Conservation (phyloP, 2,113 vertebrate species). For the Menidia beryllina region DNA sequence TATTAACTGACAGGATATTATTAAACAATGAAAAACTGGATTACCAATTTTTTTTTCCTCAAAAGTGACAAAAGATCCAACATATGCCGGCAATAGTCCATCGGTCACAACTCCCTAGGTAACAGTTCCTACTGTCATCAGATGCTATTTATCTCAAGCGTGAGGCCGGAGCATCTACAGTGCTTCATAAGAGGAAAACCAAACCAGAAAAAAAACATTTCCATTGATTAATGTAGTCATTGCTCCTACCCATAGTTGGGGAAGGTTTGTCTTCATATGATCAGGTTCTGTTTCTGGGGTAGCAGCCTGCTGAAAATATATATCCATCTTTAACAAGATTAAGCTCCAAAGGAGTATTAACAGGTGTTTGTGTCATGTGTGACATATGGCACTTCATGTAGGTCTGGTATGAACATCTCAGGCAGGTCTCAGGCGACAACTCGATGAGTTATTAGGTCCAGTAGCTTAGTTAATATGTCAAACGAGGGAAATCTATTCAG, state of each 20-base stretch:
- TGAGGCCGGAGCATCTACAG: not conserved
- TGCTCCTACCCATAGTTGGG: not conserved
- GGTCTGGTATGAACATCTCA: no score
- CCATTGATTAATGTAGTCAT: conserved; percentile 2
- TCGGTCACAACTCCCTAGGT: not conserved
- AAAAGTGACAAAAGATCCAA: not conserved
- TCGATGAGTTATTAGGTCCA: not conserved
- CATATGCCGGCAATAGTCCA: not conserved
- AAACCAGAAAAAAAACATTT: not conserved
- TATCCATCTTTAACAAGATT: not conserved
- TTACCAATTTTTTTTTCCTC: not conserved
- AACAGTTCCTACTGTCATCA: not conserved
- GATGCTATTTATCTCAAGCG: not conserved
- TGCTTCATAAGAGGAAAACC: not conserved
- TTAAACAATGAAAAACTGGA: conserved; percentile 5
- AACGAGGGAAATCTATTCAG: not conserved
- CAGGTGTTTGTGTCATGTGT: not conserved
- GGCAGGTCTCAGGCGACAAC: not conserved
- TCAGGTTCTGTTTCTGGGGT: not conserved
- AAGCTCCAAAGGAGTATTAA: not conserved
- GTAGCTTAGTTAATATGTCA: not conserved
- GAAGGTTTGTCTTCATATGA: not conserved
- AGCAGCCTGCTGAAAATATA: conserved; percentile 1
- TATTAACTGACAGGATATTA: conserved; percentile 15
- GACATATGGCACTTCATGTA: not conserved